Base-by-base conservation (phyloP, 1,140 invertebrate species). In the Procambarus clarkii region DNA sequence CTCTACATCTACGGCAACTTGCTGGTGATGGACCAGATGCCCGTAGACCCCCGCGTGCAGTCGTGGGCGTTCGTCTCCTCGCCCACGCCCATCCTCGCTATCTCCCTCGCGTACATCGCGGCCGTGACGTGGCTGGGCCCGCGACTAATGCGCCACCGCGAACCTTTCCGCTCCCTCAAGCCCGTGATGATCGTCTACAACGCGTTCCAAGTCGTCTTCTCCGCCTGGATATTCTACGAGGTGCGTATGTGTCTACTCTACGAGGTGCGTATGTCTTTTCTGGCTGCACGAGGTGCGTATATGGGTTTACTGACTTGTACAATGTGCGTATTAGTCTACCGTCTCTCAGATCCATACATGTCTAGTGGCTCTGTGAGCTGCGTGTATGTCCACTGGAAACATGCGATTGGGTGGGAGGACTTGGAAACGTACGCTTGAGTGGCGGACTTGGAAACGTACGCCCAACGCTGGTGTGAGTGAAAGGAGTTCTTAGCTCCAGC, bases 131-230 rank as follows among this genome's bases (percentile, higher is more conserved):
- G 81, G n/a, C 44, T 81, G 11, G 91, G 91, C 0, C 92, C 91
- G 21, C 87, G 81, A 4, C 80, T 83, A 34, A 93, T 93, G 91
- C 69, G 77, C 45, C 45, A 84, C 48, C 74, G 91, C 7, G n/a
- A 92, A n/a, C 81, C 91, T 4, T 34, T 87, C 34, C 88, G 85
- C 93, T 46, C 60, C 1, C 78, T 92, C 3, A 86, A 86, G 64
- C 46, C 45, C 0, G 24, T 86, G 58, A 93, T 92, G 92, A 71
- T 92, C n/a, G 5, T 45, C 13, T 93, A 93, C 64, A 93, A 93
- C 24, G 85, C 86, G 24, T 88, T 93, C 48, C 92, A 93, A 54
- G 92, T 93, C 0, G 86, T 86, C 24, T 92, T 85, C 54, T 90
- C 81, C 13, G 46, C 69, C 5, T 92, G 83, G 60, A 86, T 93